Percentiles rank a stretch among this genome's conserved stretches.
These are phyloP conservation scores for Oriolus oriolus DNA, from an alignment of 2,113 vertebrate genomes.

Conservation along the genomic window DNA sequence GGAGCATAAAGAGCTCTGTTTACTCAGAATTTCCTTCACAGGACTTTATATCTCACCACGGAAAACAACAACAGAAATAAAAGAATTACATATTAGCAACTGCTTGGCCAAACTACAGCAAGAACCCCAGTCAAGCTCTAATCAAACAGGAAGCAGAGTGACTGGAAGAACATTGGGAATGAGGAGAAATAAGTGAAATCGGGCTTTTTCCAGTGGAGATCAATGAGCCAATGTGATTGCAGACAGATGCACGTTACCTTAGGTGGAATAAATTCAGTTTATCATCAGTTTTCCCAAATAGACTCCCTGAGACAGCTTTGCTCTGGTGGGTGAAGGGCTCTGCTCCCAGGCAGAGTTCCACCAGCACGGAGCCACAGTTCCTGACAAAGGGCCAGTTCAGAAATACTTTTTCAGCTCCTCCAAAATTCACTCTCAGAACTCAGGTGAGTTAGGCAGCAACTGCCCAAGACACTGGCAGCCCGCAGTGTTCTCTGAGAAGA, in stretches of 20 bases:
- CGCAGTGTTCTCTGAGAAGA: background rate
- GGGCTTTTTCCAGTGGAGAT: background rate
- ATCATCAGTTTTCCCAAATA: background rate
- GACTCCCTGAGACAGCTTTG: background rate
- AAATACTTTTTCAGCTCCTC: background rate
- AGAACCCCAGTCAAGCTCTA: background rate
- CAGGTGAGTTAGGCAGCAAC: background rate
- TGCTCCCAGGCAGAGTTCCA: background rate
- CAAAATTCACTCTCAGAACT: background rate
- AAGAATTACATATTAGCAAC: background rate
- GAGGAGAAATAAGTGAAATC: background rate
- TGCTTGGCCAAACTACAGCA: background rate
- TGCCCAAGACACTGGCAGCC: background rate
- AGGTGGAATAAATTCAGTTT: background rate
- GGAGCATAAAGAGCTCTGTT: background rate
- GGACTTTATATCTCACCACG: background rate
- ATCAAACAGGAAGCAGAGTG: background rate
- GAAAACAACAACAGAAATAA: background rate
- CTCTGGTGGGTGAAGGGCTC: background rate
- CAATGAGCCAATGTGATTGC: background rate
- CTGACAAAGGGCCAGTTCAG: background rate
- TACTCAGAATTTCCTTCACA: background rate
- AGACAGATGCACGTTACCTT: background rate
- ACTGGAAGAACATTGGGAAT: background rate
- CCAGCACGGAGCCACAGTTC: background rate